phyloP scores from a whole-genome alignment of 2,888 invertebrate species.

The Ryuthela nishihirai region DNA sequence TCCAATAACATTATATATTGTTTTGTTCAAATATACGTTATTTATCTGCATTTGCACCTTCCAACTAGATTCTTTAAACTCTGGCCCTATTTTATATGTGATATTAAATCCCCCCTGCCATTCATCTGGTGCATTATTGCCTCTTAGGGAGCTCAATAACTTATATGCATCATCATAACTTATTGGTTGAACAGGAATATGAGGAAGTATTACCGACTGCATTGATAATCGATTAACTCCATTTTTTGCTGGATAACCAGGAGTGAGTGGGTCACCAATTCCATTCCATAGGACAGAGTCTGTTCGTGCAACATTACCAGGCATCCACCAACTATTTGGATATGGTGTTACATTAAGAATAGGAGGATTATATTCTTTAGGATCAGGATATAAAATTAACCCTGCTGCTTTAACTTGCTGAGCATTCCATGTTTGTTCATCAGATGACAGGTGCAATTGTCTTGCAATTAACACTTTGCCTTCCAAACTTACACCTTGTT shows the following conservation, averaged over 20 bases:
- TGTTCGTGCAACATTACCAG: conserved; percentile 49
- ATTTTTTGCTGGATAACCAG: conserved; percentile 48
- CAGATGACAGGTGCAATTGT: conserved; percentile 44
- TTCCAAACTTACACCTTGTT: conserved; percentile 46
- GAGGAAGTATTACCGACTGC: conserved; percentile 10
- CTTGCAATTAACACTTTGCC: conserved; percentile 55
- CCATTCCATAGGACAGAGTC: conserved; percentile 47
- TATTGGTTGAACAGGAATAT: conserved; percentile 43
- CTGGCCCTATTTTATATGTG: conserved; percentile 39
- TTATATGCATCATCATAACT: conserved; percentile 40
- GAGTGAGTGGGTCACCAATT: conserved; percentile 51
- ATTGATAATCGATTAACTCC: conserved; percentile 27
- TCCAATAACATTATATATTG: conserved; percentile 48
- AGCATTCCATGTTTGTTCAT: conserved; percentile 46
- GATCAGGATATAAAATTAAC: conserved; percentile 51
- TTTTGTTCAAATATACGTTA: conserved; percentile 43
- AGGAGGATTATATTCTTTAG: conserved; percentile 46
- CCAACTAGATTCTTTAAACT: conserved; percentile 23
- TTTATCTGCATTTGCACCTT: conserved; percentile 44
- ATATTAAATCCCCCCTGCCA: conserved; percentile 41
- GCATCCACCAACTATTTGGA: conserved; percentile 51
- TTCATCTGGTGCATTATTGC: conserved; percentile 31
- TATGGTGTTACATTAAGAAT: conserved; percentile 44
- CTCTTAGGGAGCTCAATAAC: conserved; percentile 33
- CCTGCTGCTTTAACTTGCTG: conserved; percentile 48